These are phyloP conservation scores for Clunio marinus DNA, from an alignment of 2,888 invertebrate genomes.

Conservation along the genomic window DNA sequence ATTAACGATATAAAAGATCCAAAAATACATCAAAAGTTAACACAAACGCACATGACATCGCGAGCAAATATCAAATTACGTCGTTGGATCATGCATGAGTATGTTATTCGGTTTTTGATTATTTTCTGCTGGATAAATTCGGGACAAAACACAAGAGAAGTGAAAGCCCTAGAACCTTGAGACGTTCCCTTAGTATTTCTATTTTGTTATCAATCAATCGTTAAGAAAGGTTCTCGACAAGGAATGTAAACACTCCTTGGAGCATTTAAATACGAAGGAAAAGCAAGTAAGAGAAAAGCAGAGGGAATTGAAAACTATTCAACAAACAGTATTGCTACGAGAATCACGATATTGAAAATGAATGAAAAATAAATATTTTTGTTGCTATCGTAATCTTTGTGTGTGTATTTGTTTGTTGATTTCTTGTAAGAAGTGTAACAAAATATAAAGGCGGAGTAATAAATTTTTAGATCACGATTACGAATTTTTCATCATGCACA, in stretches of 20 bases:
- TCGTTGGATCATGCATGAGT: background rate
- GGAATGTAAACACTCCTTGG: constrained; percentile 35
- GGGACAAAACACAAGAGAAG: background rate
- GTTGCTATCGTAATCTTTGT: constrained; percentile 16
- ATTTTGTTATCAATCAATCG: too few species aligned
- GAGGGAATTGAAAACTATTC: background rate
- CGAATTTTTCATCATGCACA: too few species aligned
- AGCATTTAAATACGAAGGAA: too few species aligned
- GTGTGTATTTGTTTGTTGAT: background rate
- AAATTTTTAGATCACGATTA: too few species aligned
- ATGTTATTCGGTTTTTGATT: background rate
- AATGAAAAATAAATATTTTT: constrained; percentile 3
- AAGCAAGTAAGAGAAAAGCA: too few species aligned
- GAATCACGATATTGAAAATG: background rate
- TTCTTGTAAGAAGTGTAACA: too few species aligned
- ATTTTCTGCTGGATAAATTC: background rate
- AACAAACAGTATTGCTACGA: background rate
- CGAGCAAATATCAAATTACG: background rate
- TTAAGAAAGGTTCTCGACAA: too few species aligned
- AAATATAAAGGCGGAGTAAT: background rate
- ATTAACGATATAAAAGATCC: constrained; percentile 18
- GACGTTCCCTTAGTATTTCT: too few species aligned
- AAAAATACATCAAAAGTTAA: background rate
- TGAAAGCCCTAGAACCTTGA: too few species aligned
- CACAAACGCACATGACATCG: background rate